These are phyloP conservation scores for Schizaphis graminum DNA, from an alignment of 2,888 invertebrate genomes.

Conservation along the genomic window DNA sequence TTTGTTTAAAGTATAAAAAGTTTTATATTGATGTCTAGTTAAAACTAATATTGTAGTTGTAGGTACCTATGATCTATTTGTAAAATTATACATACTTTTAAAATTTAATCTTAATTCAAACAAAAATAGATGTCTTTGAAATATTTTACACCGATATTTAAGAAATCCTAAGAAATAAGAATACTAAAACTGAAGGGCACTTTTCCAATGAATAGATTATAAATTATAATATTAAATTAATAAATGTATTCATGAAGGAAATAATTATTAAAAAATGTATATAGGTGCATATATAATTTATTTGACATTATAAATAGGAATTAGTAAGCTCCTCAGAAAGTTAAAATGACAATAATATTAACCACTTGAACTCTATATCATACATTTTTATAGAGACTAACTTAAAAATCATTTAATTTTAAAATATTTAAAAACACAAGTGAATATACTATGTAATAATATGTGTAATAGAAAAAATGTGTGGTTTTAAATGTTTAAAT, in stretches of 20 bases:
- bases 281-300: neutral
- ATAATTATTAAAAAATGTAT: neutral
- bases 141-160: neutral
- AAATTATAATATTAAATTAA: neutral
- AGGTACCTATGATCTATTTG: neutral
- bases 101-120: neutral
- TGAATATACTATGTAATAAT: no score
- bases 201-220: neutral
- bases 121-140: conserved; percentile 1
- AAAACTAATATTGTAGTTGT: neutral
- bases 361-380: no score
- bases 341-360: no score
- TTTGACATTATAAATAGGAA: neutral
- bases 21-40: neutral
- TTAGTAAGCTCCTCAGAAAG: no score
- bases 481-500: no score
- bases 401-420: no score
- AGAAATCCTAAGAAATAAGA: neutral
- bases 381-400: no score
- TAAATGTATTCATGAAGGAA: neutral
- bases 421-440: no score
- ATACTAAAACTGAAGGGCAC: neutral
- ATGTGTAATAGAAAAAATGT: no score
- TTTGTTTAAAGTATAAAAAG: neutral
- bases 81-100: neutral